A percentile compares a stretch with the other conserved stretches of the same genome.
These are phyloP conservation scores for Gonocerus acuteangulatus DNA, from an alignment of 2,888 invertebrate genomes.

Conservation along the genomic window DNA sequence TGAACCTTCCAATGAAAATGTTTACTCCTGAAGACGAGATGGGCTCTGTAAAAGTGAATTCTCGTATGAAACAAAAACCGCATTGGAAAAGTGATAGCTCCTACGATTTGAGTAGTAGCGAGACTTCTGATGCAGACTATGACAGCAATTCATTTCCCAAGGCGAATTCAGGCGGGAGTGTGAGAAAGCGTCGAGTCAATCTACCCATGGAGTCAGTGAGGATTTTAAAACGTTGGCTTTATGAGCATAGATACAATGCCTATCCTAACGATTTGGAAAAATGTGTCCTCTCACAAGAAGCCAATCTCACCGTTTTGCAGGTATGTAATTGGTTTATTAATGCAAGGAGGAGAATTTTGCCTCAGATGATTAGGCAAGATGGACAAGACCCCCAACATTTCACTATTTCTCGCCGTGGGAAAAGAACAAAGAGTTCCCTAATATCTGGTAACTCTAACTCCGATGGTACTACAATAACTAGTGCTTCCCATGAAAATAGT, in stretches of 20 bases:
- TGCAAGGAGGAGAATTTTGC: slow-evolving; percentile 81
- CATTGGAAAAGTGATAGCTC: neutral
- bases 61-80: neutral
- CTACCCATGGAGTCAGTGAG: slow-evolving; percentile 88
- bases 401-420: slow-evolving; percentile 82
- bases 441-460: neutral
- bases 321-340: slow-evolving; percentile 96
- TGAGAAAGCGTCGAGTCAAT: slow-evolving; percentile 77
- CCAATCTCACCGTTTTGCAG: slow-evolving; percentile 79
- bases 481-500: neutral
- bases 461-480: neutral
- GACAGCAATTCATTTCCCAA: slow-evolving; percentile 40
- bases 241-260: slow-evolving; percentile 89
- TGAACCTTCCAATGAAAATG: no score
- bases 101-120: slow-evolving; percentile 39
- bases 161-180: slow-evolving; percentile 32
- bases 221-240: slow-evolving; percentile 85
- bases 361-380: slow-evolving; percentile 87
- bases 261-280: slow-evolving; percentile 93
- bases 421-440: slow-evolving; percentile 41
- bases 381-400: slow-evolving; percentile 87
- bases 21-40: neutral
- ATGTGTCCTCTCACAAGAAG: slow-evolving; percentile 72
- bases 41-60: slow-evolving; percentile 4
- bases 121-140: slow-evolving; percentile 43